These are phyloP conservation scores for Gallinago media DNA, from an alignment of 2,113 vertebrate species.

Conservation along the genomic window DNA sequence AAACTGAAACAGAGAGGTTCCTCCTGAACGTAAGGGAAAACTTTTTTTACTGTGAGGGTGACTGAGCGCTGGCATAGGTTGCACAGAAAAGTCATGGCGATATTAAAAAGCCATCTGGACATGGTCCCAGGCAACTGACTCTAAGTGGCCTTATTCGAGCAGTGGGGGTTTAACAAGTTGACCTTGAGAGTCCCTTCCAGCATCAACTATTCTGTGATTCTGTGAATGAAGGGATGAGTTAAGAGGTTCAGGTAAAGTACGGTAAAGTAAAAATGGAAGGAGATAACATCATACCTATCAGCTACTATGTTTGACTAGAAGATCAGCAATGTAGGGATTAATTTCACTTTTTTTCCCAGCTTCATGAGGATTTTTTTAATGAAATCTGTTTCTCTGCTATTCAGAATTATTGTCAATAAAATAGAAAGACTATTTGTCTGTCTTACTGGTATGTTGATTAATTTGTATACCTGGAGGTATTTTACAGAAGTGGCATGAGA, in stretches of 20 bases:
- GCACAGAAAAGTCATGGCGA: background rate
- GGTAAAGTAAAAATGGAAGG: background rate
- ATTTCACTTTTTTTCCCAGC: background rate
- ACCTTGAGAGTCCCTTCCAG: background rate
- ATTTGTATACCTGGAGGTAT: background rate
- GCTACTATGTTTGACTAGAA: background rate
- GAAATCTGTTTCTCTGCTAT: background rate
- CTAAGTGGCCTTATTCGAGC: background rate
- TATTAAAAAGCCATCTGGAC: background rate
- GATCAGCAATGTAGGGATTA: background rate
- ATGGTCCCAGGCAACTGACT: background rate
- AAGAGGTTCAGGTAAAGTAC: background rate
- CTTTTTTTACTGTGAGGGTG: background rate
- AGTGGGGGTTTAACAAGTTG: background rate
- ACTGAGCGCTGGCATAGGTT: background rate
- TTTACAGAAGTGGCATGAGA: background rate
- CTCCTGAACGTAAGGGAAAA: accelerated
- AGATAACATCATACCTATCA: background rate
- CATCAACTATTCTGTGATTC: background rate
- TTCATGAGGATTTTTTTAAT: background rate
- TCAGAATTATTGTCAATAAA: background rate
- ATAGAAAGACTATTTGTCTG: background rate
- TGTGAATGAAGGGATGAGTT: background rate
- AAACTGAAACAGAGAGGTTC: background rate
- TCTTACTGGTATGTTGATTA: background rate